phyloP scores from a whole-genome alignment of 2,797 vertebrate genomes.

The Varecia variegata region DNA sequence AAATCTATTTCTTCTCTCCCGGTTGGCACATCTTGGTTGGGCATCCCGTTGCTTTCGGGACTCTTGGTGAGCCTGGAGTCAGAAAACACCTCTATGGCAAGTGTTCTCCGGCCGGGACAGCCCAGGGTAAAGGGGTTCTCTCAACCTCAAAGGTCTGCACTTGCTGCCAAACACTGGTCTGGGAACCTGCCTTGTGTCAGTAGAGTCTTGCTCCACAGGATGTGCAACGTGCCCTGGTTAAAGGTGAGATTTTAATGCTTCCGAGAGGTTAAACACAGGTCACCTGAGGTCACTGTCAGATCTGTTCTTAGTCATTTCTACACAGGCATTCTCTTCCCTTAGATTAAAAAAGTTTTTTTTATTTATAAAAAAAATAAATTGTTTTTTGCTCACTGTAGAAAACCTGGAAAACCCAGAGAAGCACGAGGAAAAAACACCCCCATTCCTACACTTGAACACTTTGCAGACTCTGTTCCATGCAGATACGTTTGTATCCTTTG shows the following conservation, averaged over 20 bases:
- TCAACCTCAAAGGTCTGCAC: background rate
- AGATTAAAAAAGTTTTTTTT: background rate
- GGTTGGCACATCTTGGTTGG: background rate
- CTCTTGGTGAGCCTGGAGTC: background rate
- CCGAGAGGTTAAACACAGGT: background rate
- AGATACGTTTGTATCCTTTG: background rate
- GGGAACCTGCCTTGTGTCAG: background rate
- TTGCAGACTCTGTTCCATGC: background rate
- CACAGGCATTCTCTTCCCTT: background rate
- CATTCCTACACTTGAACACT: background rate
- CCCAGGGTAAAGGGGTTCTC: background rate
- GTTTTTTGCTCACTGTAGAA: background rate
- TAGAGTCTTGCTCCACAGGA: background rate
- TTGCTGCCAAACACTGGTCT: background rate
- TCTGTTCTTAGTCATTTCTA: no score
- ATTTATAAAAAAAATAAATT: background rate
- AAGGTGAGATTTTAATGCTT: background rate
- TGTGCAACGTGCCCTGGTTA: background rate
- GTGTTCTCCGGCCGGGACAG: background rate
- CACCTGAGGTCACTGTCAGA: background rate
- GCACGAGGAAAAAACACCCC: background rate
- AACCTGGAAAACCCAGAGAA: background rate
- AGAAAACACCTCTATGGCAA: background rate
- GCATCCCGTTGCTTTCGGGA: background rate
- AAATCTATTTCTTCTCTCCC: background rate